Evolutionary conservation across 2,113 vertebrate genomes (phyloP).

Genomic region (Junco hyemalis): DNA sequence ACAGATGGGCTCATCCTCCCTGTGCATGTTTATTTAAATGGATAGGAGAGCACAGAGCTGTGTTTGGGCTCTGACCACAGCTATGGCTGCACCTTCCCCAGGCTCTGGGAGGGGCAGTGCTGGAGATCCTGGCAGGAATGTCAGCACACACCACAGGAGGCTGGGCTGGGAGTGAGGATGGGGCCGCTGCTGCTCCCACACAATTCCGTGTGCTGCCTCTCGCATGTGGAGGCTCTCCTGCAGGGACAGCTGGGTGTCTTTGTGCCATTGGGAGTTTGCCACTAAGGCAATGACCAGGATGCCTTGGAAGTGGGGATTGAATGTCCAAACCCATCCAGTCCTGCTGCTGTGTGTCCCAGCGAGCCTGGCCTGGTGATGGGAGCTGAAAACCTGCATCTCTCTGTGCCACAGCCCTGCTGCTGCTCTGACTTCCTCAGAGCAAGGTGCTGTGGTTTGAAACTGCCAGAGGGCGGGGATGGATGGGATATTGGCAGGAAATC

Average conservation of each 20-base stretch:
- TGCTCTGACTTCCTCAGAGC: neutral
- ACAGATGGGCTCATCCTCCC: neutral
- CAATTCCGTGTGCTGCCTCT: neutral
- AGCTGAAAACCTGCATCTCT: neutral
- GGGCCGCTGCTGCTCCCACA: no score
- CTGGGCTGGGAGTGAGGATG: neutral
- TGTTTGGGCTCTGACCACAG: neutral
- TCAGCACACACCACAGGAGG: neutral
- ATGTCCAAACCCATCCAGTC: neutral
- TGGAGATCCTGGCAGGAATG: neutral
- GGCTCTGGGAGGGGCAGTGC: neutral
- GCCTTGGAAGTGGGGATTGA: neutral
- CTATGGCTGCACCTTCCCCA: neutral
- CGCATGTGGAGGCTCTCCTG: neutral
- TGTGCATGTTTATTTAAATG: neutral
- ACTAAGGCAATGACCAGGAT: neutral
- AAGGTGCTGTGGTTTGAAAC: neutral
- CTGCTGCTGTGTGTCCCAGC: accelerated
- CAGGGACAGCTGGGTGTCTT: neutral
- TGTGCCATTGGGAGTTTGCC: neutral
- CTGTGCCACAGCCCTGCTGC: neutral
- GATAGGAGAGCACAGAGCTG: neutral
- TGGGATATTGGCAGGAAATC: neutral
- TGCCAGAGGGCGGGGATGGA: neutral
- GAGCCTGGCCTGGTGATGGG: neutral